Conservation (phyloP, 2,113 vertebrate species). For the Rhipidura dahli region DNA sequence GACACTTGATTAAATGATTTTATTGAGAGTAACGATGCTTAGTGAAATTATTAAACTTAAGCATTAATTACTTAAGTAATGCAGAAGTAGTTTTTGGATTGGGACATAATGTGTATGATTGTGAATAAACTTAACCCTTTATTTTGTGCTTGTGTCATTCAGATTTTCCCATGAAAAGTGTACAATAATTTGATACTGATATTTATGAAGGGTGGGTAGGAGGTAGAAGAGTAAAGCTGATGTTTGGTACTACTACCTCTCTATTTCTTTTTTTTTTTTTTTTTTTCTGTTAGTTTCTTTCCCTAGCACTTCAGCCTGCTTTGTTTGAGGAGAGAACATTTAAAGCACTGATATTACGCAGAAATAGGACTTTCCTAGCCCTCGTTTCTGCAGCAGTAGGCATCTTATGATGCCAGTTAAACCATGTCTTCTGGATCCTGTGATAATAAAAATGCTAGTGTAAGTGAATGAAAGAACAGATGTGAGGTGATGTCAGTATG, state of each 20-base stretch:
- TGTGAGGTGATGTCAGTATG: conserved; percentile 48
- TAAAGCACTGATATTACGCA: neutral
- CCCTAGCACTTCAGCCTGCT: neutral
- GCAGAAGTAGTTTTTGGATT: neutral
- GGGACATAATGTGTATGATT: neutral
- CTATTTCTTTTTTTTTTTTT: neutral
- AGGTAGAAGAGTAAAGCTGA: neutral
- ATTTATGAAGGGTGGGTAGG: neutral
- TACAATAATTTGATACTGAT: neutral
- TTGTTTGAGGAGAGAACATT: neutral
- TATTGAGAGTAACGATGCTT: neutral
- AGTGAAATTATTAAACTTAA: neutral
- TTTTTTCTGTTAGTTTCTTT: neutral
- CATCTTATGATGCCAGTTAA: neutral
- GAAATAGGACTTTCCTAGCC: neutral
- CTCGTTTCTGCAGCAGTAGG: neutral
- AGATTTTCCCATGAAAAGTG: neutral
- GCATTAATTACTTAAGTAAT: neutral
- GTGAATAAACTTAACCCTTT: neutral
- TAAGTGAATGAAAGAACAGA: conserved; percentile 39
- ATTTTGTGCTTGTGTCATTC: neutral
- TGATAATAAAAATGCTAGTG: conserved; percentile 18
- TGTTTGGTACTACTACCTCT: neutral
- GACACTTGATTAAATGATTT: neutral
- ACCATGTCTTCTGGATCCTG: conserved; percentile 1